Base-by-base conservation (phyloP, 1,140 invertebrate species). In the Brachionus sp. region DNA sequence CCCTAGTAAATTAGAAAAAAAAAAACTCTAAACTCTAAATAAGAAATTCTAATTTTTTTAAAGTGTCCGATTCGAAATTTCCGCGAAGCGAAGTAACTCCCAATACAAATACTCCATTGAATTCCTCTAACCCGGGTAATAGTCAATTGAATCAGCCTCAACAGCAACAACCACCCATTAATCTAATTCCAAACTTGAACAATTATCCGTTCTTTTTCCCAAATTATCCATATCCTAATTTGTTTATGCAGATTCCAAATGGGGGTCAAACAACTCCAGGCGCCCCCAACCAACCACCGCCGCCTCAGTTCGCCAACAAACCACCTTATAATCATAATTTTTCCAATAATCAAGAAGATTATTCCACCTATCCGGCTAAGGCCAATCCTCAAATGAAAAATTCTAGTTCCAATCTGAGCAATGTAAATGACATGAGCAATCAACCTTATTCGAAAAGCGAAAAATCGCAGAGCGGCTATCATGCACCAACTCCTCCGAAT, bases 181-280 rank as follows among this genome's bases (percentile, higher is more conserved):
- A 80, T 44, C 29, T 80, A 25, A 80, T 80, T 39, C 77, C 77
- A 57, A 62, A 80, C 29, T 39, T 80, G 16, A 62, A 57, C 37
- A 80, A 80, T 33, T 80, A 42, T 16, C 77, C 77, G 10, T 80
- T 80, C 50, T 80, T 80, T 80, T 80, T 80, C 35, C 77, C 19
- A 25, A 80, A 66, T 62, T 37, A 80, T 25, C 19, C 33, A 9
- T 80, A 80, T 62, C 77, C 77, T 13, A 80, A 80, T 66, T 23
- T 80, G 25, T 80, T 62, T 66, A 62, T 80, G 77, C 62, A 23
- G 25, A 75, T 75, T n/a, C 70, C 70, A 25, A 75, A 75, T 23
- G 70, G 70, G 5, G 44, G 39, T 19, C 50, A 53, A 78, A 46
- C 77, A 42, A 44, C 62, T 19, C 50, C 77, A n/a, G 50, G 46